These are phyloP conservation scores for Pheosia tremula DNA, from an alignment of 2,888 invertebrate genomes.

Conservation along the genomic window DNA sequence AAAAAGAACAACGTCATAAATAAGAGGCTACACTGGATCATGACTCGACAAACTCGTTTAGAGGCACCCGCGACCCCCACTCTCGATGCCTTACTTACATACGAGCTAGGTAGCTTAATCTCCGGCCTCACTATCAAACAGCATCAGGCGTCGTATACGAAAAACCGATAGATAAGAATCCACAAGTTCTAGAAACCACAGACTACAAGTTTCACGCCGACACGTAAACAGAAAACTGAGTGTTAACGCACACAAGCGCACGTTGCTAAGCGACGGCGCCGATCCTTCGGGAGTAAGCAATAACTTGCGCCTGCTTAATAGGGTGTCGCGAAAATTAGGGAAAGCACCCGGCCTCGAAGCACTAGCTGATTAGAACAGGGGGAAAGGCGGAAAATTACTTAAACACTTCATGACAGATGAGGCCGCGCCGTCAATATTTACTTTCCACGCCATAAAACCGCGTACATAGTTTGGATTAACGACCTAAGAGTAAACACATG, in stretches of 20 bases:
- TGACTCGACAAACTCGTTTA: slow-evolving; percentile 11
- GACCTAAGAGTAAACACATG: slow-evolving; percentile 68
- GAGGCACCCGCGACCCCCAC: slow-evolving; percentile 8
- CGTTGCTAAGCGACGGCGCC: slow-evolving; percentile 60
- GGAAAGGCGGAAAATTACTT: slow-evolving; percentile 72
- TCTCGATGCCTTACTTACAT: slow-evolving; percentile 15
- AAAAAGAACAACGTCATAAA: not conserved
- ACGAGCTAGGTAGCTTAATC: slow-evolving; percentile 24
- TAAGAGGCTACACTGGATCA: slow-evolving; percentile 10
- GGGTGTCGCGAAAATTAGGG: slow-evolving; percentile 77
- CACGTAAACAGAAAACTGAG: slow-evolving; percentile 51
- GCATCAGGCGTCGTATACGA: slow-evolving; percentile 42
- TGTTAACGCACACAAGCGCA: slow-evolving; percentile 58
- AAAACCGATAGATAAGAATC: slow-evolving; percentile 67
- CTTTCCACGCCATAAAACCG: slow-evolving; percentile 52
- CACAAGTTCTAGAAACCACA: slow-evolving; percentile 68
- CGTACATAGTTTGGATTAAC: slow-evolving; percentile 68
- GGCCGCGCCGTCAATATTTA: slow-evolving; percentile 61
- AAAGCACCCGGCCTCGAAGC: slow-evolving; percentile 64
- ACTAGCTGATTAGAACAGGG: slow-evolving; percentile 72
- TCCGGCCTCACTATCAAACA: slow-evolving; percentile 46
- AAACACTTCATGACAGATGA: slow-evolving; percentile 66
- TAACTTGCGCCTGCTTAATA: slow-evolving; percentile 75
- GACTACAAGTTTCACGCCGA: slow-evolving; percentile 62
- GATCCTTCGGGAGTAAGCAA: slow-evolving; percentile 69